Conservation (phyloP, 2,113 vertebrate genomes). For the Argyrosomus japonicus region DNA sequence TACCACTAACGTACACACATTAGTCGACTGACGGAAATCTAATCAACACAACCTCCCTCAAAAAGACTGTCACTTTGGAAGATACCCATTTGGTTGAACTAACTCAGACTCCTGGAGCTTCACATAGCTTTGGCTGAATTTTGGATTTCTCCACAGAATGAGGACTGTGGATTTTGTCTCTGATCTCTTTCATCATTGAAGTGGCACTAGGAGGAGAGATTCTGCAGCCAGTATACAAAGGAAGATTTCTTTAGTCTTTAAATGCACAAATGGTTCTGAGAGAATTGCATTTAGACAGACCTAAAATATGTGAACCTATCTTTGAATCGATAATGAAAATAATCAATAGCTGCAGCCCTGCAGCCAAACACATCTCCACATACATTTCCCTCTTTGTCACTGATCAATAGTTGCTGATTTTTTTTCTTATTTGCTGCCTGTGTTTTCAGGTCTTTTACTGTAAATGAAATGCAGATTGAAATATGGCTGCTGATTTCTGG, state of each 20-base stretch:
- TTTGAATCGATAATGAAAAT: constrained; percentile 15
- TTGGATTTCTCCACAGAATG: not conserved
- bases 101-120: not conserved
- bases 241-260: not conserved
- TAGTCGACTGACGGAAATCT: not conserved
- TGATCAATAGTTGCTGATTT: constrained; percentile 41
- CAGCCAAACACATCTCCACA: constrained; percentile 19
- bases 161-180: constrained; percentile 1
- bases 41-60: not conserved
- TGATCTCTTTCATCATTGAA: not conserved
- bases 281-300: not conserved
- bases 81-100: not conserved
- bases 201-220: not conserved
- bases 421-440: not conserved
- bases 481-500: constrained; percentile 34
- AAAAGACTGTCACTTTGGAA: not conserved
- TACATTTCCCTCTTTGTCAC: constrained; percentile 9
- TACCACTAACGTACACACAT: not conserved
- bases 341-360: constrained; percentile 14
- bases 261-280: not conserved
- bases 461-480: constrained; percentile 37
- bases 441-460: not conserved
- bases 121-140: not conserved
- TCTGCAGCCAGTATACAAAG: not conserved
- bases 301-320: not conserved